These are phyloP conservation scores for Creontiades dilutus DNA, from an alignment of 2,888 invertebrate species.

Conservation along the genomic window DNA sequence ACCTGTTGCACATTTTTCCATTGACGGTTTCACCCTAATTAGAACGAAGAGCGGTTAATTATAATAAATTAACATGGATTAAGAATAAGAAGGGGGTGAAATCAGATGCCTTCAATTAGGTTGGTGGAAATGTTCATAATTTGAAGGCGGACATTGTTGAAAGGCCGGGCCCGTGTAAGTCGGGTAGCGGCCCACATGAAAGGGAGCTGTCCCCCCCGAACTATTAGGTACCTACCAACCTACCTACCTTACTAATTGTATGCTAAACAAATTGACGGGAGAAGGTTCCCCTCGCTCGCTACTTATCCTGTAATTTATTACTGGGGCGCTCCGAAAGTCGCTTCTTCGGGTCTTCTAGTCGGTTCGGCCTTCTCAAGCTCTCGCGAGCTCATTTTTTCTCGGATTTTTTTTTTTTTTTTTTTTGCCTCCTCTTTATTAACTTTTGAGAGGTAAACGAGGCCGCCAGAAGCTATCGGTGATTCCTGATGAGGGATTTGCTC, in stretches of 20 bases:
- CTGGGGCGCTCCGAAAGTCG: slow-evolving; percentile 52
- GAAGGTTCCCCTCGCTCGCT: slow-evolving; percentile 54
- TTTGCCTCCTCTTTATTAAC: neutral
- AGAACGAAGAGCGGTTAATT: slow-evolving; percentile 37
- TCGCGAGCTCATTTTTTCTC: slow-evolving; percentile 28
- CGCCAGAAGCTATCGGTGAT: neutral
- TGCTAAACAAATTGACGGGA: slow-evolving; percentile 75
- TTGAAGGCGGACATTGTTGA: slow-evolving; percentile 64
- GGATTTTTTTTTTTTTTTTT: too few species aligned
- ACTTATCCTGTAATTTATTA: slow-evolving; percentile 71
- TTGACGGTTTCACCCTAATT: slow-evolving; percentile 28
- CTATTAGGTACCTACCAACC: too few species aligned
- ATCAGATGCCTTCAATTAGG: slow-evolving; percentile 44
- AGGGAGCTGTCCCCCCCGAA: slow-evolving; percentile 41
- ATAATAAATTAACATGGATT: slow-evolving; percentile 64
- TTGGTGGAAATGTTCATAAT: slow-evolving; percentile 55
- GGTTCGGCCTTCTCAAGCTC: slow-evolving; percentile 26
- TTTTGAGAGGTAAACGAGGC: slow-evolving; percentile 13
- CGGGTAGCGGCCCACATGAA: slow-evolving; percentile 68
- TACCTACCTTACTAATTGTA: slow-evolving; percentile 73
- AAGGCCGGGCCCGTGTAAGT: slow-evolving; percentile 55
- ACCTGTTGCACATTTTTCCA: slow-evolving; percentile 54
- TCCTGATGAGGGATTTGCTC: neutral
- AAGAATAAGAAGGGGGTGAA: slow-evolving; percentile 42
- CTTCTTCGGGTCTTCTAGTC: slow-evolving; percentile 34